Evolutionary conservation across 2,113 vertebrate genomes (phyloP), one percentile per base, ranked within the genome.

Genomic region (Climacteris rufus): DNA sequence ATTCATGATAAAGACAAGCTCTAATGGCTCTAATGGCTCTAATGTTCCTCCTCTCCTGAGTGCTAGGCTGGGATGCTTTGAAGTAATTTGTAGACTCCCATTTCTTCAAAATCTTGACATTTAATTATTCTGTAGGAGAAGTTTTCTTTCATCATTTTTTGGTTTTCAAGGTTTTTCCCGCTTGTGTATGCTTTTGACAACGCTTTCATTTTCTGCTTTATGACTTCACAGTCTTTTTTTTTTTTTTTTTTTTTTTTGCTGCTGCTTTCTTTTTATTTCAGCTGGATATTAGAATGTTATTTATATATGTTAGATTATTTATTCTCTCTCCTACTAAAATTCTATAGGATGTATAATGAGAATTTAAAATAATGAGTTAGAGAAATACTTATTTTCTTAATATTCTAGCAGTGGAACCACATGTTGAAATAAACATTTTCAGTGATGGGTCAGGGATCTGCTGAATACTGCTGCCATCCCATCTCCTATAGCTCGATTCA

Each of bases 191-290:
- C 54, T 91, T 84, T 79, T 89, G 71, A 87, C 66, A 91, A 35
- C 74, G 96, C 87, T 97, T 97, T 96, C 97, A 96, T 89, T 97
- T 97, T 96, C 95, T 90, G 75, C 90, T 79, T 93, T 91, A 70
- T 94, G 94, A 92, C 94, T 87, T 97, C 96, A 96, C 45, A 87
- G 66, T 82, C 37, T 33, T 39, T 39, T 70, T 86, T 50, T 84
- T 66, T 88, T 69, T 63, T 85, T n/a, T n/a, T n/a, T n/a, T n/a
- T n/a, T n/a, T 20, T 82, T 84, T 82, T 18, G 2, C 40, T 45
- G n/a, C n/a, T n/a, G n/a, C n/a, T 89, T 95, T 69, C 50, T 77
- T 92, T 90, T 93, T 68, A 76, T 89, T 86, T 83, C 78, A 90
- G 8, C 15, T 69, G 54, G 28, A 50, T 71, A 61, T 70, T 61